These are phyloP conservation scores for Torymus tubicola DNA, from an alignment of 2,888 invertebrate species.

Conservation along the genomic window DNA sequence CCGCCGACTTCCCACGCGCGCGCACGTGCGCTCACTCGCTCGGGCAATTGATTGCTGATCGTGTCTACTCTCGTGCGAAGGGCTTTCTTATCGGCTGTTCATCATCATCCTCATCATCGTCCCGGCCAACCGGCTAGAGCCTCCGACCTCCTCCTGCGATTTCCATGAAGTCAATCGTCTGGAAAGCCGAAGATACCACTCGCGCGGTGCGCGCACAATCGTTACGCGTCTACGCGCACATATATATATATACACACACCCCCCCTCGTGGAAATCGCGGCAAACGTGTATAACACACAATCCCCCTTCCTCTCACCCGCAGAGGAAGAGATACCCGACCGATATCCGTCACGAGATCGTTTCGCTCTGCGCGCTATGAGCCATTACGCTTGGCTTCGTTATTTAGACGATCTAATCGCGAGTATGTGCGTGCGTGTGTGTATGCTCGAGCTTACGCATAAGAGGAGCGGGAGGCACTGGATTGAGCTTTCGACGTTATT, in stretches of 20 bases:
- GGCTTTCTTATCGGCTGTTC: constrained; percentile 60
- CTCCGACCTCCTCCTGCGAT: constrained; percentile 41
- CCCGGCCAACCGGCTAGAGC: not conserved
- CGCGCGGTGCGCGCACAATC: constrained; percentile 9
- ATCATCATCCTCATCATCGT: constrained; percentile 57
- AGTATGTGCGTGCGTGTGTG: not conserved
- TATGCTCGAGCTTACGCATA: constrained; percentile 6
- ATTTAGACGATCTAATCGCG: constrained; percentile 31
- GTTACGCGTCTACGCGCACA: constrained; percentile 11
- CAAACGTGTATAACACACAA: too few relatives aligned
- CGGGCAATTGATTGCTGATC: constrained; percentile 55
- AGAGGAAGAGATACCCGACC: constrained; percentile 29
- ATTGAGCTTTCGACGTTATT: not conserved
- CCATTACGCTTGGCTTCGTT: constrained; percentile 59
- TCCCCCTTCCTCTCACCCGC: not conserved
- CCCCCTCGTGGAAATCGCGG: constrained; percentile 14
- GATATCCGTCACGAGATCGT: constrained; percentile 62
- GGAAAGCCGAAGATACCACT: constrained; percentile 61
- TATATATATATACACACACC: not conserved
- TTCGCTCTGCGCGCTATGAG: constrained; percentile 51
- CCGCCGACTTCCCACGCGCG: not conserved
- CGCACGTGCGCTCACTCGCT: not conserved
- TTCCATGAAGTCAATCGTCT: constrained; percentile 63
- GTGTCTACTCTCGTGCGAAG: constrained; percentile 59
- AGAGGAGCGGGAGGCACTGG: too few relatives aligned